Percentiles rank a stretch among this genome's conserved stretches.
These are phyloP conservation scores for Calliphora vomitoria DNA, from an alignment of 2,888 invertebrate species.

Conservation along the genomic window DNA sequence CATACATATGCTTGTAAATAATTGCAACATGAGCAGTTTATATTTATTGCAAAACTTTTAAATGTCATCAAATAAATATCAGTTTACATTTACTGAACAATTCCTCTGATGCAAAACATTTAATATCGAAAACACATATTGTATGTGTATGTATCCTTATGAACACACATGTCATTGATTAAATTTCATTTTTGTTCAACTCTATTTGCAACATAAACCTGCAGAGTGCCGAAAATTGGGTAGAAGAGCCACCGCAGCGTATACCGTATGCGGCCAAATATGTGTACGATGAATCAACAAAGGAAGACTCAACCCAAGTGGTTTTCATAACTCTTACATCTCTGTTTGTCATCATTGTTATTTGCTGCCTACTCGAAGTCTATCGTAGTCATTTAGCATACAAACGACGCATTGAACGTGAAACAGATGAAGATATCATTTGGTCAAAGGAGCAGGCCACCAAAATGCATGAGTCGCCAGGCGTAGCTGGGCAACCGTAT, in stretches of 20 bases:
- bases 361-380: slow-evolving; percentile 90
- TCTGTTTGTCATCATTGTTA: slow-evolving; percentile 89
- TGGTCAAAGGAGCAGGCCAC: slow-evolving; percentile 91
- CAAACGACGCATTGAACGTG: slow-evolving; percentile 89
- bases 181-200: slow-evolving; percentile 31
- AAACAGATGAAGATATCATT: slow-evolving; percentile 91
- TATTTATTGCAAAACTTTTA: no score
- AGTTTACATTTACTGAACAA: slow-evolving; percentile 17
- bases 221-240: slow-evolving; percentile 92
- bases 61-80: slow-evolving; percentile 1
- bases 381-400: slow-evolving; percentile 91
- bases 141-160: background rate
- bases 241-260: slow-evolving; percentile 92
- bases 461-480: slow-evolving; percentile 87
- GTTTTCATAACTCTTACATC: slow-evolving; percentile 92
- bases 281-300: slow-evolving; percentile 88
- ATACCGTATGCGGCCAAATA: slow-evolving; percentile 91
- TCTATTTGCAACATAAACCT: slow-evolving; percentile 14
- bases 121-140: background rate
- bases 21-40: no score
- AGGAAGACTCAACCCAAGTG: slow-evolving; percentile 92
- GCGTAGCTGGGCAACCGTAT: slow-evolving; percentile 82
- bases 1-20: no score
- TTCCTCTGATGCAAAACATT: background rate
- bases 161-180: slow-evolving; percentile 13